A percentile compares a stretch with the other conserved stretches of the same genome.
These are phyloP conservation scores for Cryptotis parvus DNA, from an alignment of 2,113 vertebrate genomes.

Conservation along the genomic window DNA sequence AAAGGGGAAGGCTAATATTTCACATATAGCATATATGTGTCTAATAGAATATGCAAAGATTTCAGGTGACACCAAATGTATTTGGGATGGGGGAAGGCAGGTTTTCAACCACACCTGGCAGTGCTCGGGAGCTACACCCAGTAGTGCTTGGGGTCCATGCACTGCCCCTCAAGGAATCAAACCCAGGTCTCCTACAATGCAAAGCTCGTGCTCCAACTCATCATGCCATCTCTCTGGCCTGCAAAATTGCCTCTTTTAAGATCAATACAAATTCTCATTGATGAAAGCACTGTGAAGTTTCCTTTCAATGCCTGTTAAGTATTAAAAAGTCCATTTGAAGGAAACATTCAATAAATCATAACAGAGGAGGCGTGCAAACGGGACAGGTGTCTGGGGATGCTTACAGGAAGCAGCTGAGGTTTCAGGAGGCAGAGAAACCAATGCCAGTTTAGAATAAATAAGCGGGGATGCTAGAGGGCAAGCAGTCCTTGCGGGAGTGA, in stretches of 20 bases:
- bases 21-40: neutral
- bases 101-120: too few species aligned
- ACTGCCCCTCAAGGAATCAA: too few species aligned
- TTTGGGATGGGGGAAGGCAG: too few species aligned
- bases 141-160: too few species aligned
- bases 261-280: constrained; percentile 7
- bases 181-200: too few species aligned
- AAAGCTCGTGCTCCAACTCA: too few species aligned
- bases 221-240: too few species aligned
- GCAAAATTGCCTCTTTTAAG: neutral
- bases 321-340: constrained; percentile 22
- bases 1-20: neutral
- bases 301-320: neutral
- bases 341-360: constrained; percentile 2
- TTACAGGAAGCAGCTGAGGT: neutral
- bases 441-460: neutral
- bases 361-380: neutral
- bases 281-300: neutral
- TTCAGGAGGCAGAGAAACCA: neutral
- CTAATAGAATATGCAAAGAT: neutral
- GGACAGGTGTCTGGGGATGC: neutral
- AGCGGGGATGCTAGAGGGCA: neutral
- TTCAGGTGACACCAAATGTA: neutral
- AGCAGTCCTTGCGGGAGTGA: neutral
- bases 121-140: too few species aligned